Base-by-base conservation (phyloP, 2,888 invertebrate genomes). In the Pyrgus malvae region DNA sequence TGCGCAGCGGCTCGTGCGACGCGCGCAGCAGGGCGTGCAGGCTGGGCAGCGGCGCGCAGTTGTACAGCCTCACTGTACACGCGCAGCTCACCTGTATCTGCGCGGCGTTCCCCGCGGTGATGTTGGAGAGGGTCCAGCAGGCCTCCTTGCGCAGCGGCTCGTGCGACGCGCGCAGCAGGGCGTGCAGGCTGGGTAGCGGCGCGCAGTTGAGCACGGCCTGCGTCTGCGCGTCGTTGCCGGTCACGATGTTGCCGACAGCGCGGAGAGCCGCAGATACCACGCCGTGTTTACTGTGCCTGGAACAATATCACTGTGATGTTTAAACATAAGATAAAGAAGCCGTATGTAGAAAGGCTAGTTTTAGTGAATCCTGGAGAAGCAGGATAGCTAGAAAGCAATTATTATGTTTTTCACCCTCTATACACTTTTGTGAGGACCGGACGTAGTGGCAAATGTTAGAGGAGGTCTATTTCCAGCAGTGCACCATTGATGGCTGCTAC, bases 171-270 rank as follows among this genome's bases (percentile, higher is more conserved):
- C 96, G 91, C 59, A 99, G 91, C 37, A 91, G 61, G 17, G 78
- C 74, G 76, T 95, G 95, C 62, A 95, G 91, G 76, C 96, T 96
- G 1, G 95, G 96, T 69, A 99, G 88, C 45, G 97, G 98, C 63
- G 95, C 94, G 79, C 97, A 97, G 88, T 97, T 97, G 42, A 99
- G 91, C 62, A 98, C 95, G n/a, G 97, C 95, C 90, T 99, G 98
- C 41, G 99, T 99, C 90, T 99, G 99, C 50, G 95, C 92, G 81
- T 99, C 99, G 82, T 98, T 97, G 25, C 99, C 99, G 0, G 99
- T 99, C 41, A 99, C 98, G 66, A 99, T 98, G 83, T 99, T 99
- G 40, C 99, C 99, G 2, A 98, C 98, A n/a, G 98, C 98, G 49
- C 99, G 92, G 56, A 99, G 80, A 4, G 98, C 98, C 29, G 99